A percentile compares a stretch with the other conserved stretches of the same genome.
Evolutionary conservation across 2,797 vertebrate genomes (phyloP).

Genomic region (Peromyscus aztecus): DNA sequence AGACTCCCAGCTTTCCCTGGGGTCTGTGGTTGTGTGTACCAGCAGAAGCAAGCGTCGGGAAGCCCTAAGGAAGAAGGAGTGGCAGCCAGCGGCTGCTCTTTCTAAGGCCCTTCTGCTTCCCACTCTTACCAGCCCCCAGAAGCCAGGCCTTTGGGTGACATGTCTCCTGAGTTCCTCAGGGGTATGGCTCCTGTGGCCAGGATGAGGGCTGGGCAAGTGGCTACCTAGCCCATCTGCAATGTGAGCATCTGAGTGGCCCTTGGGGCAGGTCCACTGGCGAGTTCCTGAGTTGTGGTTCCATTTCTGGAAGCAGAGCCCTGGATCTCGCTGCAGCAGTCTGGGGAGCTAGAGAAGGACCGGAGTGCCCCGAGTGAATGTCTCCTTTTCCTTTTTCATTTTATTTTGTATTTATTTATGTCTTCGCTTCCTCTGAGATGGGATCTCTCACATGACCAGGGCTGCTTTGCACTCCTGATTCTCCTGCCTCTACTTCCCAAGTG

Average conservation of each 20-base stretch:
- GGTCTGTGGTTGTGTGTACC: no score
- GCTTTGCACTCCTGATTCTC: background rate
- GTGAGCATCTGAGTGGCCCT: fast-evolving
- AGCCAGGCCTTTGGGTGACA: slow-evolving; percentile 71
- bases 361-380: background rate
- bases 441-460: background rate
- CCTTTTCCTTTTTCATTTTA: background rate
- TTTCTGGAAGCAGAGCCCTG: background rate
- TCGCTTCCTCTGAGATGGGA: background rate
- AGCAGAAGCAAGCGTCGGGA: background rate
- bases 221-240: background rate
- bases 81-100: background rate
- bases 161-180: background rate
- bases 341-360: background rate
- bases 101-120: slow-evolving; percentile 80
- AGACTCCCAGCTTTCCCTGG: background rate
- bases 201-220: no score
- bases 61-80: background rate
- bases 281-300: fast-evolving
- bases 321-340: background rate
- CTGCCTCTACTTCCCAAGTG: background rate
- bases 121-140: slow-evolving; percentile 79
- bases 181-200: background rate
- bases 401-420: background rate
- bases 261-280: background rate